Evolutionary conservation across 2,888 invertebrate genomes (phyloP), one percentile per base, ranked within the genome.

Genomic region (Tinea semifulvella): DNA sequence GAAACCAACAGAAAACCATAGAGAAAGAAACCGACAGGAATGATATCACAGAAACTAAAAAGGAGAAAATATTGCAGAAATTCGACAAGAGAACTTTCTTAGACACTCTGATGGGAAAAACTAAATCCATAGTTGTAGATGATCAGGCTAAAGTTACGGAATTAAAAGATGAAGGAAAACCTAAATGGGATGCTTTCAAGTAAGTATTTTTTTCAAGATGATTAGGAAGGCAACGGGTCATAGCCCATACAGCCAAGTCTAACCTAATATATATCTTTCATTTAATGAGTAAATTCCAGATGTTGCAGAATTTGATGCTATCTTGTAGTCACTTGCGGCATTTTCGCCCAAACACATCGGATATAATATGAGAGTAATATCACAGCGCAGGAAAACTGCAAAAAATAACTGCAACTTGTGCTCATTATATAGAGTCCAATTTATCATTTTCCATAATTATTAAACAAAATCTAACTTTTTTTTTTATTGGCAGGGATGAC

Each of bases 1-100:
- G 86, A 56, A 85, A 88, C 54, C 95, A 96, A 65, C 95, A 96
- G 66, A 91, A 88, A 63, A 85, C 87, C 45, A 72, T 95, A 42
- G 85, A 87, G 36, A 84, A 83, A 46, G 88, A 92, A 67, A 63
- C 94, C 43, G 76, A 85, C 44, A 83, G 88, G 54, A 88, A 85
- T 48, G 90, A 91, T n/a, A 82, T 89, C 16, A 80, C 92, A 25
- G 91, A 92, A 63, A 84, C 88, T 18, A 90, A 90, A 58, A 87
- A 88, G 57, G 93, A 93, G 50, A 90, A 90, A 58, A 83, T 85
- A 43, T 62, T 94, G 19, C 90, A 91, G 60, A 90, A 85, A 54
- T 86, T 92, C 55, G 87, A 90, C 51, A 92, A 92, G 60, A 82
- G 85, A 50, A 83, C 88, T 47, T 92, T 93, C 59, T 82, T 93